Evolutionary conservation across 2,888 invertebrate species (phyloP).

Genomic region (Clistopyga incitator): DNA sequence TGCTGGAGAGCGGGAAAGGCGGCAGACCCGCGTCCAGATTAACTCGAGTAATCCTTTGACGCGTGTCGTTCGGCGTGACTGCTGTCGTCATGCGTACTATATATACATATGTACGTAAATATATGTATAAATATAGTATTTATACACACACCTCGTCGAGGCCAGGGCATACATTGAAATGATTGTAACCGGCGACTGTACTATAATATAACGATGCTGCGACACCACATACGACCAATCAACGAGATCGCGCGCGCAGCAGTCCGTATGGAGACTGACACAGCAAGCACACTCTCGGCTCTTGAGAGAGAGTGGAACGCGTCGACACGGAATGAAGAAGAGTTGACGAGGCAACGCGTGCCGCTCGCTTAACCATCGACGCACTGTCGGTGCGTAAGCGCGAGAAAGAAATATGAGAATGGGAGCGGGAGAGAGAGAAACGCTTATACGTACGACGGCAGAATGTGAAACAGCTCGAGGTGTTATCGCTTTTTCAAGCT

Average conservation of each 20-base stretch:
- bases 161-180: background rate
- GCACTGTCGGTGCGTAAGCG: constrained; percentile 16
- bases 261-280: constrained; percentile 29
- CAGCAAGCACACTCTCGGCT: constrained; percentile 46
- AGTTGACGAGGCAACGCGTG: constrained; percentile 67
- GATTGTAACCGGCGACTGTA: background rate
- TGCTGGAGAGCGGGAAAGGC: constrained; percentile 47
- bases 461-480: constrained; percentile 10
- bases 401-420: constrained; percentile 29
- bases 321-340: constrained; percentile 70
- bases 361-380: constrained; percentile 64
- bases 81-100: constrained; percentile 60
- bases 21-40: constrained; percentile 70
- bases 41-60: constrained; percentile 76
- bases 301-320: constrained; percentile 62
- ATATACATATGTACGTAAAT: constrained; percentile 8
- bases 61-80: constrained; percentile 69
- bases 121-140: too few species aligned
- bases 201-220: constrained; percentile 27
- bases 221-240: constrained; percentile 72
- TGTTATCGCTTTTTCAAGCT: background rate
- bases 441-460: constrained; percentile 29
- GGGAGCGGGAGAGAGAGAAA: constrained; percentile 8
- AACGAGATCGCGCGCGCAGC: constrained; percentile 70
- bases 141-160: background rate